Conservation (phyloP, 64 coral and sea anemone species). For the Actinia tenebrosa region DNA sequence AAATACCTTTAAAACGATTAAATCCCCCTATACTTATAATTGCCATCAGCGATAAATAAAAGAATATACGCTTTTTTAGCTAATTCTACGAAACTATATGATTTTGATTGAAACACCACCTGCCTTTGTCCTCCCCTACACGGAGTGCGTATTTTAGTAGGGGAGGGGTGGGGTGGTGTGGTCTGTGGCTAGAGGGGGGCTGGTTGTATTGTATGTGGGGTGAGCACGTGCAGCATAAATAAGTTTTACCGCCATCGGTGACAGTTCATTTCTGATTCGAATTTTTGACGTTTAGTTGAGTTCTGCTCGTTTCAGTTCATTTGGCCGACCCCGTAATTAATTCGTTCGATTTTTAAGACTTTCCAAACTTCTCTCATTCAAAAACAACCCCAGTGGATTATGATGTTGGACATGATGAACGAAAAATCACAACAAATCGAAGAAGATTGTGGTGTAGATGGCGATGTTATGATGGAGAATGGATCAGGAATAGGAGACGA, state of each 20-base stretch:
- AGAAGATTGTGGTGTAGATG: conserved; percentile 47
- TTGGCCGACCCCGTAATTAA: conserved; percentile 91
- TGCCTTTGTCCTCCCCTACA: not conserved
- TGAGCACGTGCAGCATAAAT: conserved; percentile 97
- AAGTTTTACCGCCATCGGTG: conserved; percentile 93
- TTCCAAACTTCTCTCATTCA: conserved; percentile 54
- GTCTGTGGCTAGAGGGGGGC: conserved; percentile 30
- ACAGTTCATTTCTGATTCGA: conserved; percentile 99
- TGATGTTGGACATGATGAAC: conserved; percentile 95
- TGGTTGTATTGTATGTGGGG: conserved; percentile 26
- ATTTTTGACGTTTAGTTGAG: conserved; percentile 98
- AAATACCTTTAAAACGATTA: not conserved
- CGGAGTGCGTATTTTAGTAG: not conserved
- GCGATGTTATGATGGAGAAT: conserved; percentile 70
- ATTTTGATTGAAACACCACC: not conserved
- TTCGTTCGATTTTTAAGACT: conserved; percentile 82
- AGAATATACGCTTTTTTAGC: not conserved
- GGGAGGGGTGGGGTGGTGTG: no score
- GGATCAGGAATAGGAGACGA: conserved; percentile 58
- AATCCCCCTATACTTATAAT: not conserved
- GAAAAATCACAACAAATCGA: conserved; percentile 62
- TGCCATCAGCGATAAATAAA: not conserved
- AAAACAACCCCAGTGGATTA: conserved; percentile 20
- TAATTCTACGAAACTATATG: not conserved
- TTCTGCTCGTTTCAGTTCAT: conserved; percentile 92